Conservation (phyloP, 30 jellyfish, hydroid and myxozoan genomes). For the Pelagia noctiluca region DNA sequence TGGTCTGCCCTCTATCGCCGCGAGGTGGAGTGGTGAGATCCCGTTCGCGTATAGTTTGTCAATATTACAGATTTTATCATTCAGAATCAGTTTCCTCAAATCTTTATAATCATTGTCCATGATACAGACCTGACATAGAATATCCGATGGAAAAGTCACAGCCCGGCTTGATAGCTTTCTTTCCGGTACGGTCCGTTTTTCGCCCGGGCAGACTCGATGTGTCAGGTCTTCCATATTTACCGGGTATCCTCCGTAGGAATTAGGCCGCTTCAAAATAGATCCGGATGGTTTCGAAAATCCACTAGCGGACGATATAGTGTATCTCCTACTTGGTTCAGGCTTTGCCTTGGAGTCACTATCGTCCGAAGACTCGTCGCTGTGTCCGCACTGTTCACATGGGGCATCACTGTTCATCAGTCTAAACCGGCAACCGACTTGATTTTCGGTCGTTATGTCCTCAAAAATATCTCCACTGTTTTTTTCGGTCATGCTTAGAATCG, state of each 20-base stretch:
- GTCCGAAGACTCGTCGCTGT: constrained; percentile 7
- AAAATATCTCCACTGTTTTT: not conserved
- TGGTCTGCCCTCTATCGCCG: constrained; percentile 60
- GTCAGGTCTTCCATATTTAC: not conserved
- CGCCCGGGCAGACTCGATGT: constrained; percentile 21
- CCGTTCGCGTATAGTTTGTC: constrained; percentile 78
- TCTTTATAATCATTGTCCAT: constrained; percentile 71
- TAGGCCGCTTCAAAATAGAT: constrained; percentile 60
- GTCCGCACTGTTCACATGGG: too few species aligned
- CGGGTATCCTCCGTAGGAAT: constrained; percentile 16
- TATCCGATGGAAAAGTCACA: constrained; percentile 71
- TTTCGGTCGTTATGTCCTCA: not conserved
- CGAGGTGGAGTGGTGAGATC: constrained; percentile 66
- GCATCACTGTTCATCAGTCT: constrained; percentile 37
- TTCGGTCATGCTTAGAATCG: not conserved
- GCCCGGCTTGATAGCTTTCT: constrained; percentile 42
- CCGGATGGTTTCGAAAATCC: constrained; percentile 53
- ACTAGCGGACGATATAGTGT: constrained; percentile 52
- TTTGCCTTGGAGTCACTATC: not conserved
- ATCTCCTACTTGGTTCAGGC: constrained; percentile 32
- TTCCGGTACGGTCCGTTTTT: not conserved
- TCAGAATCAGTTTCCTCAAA: constrained; percentile 30
- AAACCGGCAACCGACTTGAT: constrained; percentile 62
- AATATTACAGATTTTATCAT: constrained; percentile 52
- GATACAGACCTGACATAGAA: constrained; percentile 60